phyloP scores from a whole-genome alignment of 2,888 invertebrate genomes.

The Globia sparganii region DNA sequence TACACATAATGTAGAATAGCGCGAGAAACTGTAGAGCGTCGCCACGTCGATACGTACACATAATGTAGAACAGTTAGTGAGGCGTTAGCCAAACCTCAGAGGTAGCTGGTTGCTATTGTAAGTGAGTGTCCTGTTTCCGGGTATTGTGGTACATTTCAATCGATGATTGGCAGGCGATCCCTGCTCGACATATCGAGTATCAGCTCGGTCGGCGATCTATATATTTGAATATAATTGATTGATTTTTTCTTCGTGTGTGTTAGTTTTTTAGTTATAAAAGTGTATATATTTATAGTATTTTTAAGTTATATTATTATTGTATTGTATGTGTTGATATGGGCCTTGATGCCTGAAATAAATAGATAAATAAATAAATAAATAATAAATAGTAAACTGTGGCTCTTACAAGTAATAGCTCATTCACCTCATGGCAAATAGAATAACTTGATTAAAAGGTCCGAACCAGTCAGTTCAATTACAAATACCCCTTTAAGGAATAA shows the following conservation, averaged over 20 bases:
- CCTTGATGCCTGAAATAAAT: too few species aligned
- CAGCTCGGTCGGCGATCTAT: background rate
- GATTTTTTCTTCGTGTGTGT: too few species aligned
- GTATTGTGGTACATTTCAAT: slow-evolving; percentile 13
- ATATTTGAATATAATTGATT: slow-evolving; percentile 22
- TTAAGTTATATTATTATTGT: too few species aligned
- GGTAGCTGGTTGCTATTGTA: slow-evolving; percentile 1
- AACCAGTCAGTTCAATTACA: background rate
- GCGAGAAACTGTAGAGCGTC: background rate
- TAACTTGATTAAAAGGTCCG: slow-evolving; percentile 12
- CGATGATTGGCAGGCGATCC: slow-evolving; percentile 30
- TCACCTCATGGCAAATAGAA: background rate
- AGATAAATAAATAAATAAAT: too few species aligned
- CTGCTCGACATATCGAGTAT: slow-evolving; percentile 4
- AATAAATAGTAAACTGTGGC: slow-evolving; percentile 4
- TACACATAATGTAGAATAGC: too few species aligned
- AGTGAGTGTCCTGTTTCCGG: slow-evolving; percentile 22
- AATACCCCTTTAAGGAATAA: too few species aligned
- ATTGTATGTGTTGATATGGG: too few species aligned
- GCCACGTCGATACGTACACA: background rate
- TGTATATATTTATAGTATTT: too few species aligned
- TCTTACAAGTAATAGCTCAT: background rate
- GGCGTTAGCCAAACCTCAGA: slow-evolving; percentile 20
- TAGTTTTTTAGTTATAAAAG: too few species aligned
- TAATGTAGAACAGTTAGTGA: background rate